Evolutionary conservation across 2,113 vertebrate species (phyloP).

Genomic region (Anhinga anhinga): DNA sequence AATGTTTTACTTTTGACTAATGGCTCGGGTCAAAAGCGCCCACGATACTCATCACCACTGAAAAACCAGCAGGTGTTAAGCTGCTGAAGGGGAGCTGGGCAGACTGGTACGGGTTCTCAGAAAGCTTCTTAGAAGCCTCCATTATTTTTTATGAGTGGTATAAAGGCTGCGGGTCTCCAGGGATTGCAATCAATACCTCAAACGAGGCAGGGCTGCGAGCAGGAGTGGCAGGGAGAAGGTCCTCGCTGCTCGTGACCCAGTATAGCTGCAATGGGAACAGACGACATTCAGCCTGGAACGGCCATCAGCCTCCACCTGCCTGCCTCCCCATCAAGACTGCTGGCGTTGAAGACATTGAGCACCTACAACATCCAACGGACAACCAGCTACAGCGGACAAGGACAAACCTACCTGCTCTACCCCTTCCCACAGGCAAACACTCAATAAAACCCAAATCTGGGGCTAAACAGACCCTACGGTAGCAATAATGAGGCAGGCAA

Average conservation of each 20-base stretch:
- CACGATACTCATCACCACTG: background rate
- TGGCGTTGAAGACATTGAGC: background rate
- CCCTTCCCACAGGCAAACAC: fast-evolving
- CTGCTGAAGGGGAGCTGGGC: background rate
- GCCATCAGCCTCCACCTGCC: background rate
- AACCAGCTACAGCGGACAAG: background rate
- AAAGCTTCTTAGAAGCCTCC: background rate
- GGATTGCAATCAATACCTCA: background rate
- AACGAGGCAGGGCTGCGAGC: background rate
- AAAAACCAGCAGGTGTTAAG: background rate
- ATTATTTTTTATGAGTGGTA: background rate
- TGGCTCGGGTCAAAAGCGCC: background rate
- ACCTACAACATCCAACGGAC: background rate
- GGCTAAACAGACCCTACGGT: background rate
- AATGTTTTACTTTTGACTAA: background rate
- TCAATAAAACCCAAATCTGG: background rate
- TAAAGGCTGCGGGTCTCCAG: background rate
- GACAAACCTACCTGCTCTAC: background rate
- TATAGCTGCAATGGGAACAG: background rate
- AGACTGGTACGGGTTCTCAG: fast-evolving
- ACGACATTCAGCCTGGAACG: background rate
- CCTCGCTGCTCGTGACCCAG: background rate
- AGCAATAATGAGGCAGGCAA: background rate
- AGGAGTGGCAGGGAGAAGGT: background rate
- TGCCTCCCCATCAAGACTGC: background rate